phyloP scores from a whole-genome alignment of 2,888 invertebrate species.

The Hydroisotoma schaefferi region DNA sequence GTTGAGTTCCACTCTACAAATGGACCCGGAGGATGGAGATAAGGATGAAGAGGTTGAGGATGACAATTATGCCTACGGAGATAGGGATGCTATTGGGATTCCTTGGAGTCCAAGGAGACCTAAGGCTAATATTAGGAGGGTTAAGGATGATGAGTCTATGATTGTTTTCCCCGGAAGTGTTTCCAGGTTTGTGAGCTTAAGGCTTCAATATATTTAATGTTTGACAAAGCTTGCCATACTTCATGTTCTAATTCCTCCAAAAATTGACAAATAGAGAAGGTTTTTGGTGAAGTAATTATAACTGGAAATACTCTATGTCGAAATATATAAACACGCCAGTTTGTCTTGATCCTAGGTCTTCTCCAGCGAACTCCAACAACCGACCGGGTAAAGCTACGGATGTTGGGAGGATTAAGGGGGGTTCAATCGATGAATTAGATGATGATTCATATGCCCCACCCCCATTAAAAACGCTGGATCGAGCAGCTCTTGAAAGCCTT shows the following conservation, averaged over 20 bases:
- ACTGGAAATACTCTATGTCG: too few relatives aligned
- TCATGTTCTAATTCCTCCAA: too few relatives aligned
- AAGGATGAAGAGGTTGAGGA: constrained; percentile 3
- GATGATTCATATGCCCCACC: not conserved
- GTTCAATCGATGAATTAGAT: not conserved
- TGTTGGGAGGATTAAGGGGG: too few relatives aligned
- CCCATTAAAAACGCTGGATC: constrained; percentile 22
- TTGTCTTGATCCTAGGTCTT: too few relatives aligned
- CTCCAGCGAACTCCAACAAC: not conserved
- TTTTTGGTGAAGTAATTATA: too few relatives aligned
- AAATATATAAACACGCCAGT: too few relatives aligned
- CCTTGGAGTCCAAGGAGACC: too few relatives aligned
- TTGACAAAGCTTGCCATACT: too few relatives aligned
- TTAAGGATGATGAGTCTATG: constrained; percentile 6
- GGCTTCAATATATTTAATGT: too few relatives aligned
- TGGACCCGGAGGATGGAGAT: constrained; percentile 2
- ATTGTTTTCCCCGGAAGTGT: constrained; percentile 26
- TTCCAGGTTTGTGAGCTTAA: not conserved
- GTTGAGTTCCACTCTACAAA: constrained; percentile 2
- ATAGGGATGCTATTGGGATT: not conserved
- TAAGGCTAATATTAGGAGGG: not conserved
- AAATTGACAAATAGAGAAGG: too few relatives aligned
- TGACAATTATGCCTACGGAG: too few relatives aligned
- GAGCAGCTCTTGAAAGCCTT: constrained; percentile 17
- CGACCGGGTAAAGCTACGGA: not conserved